phyloP scores from a whole-genome alignment of 2,888 invertebrate species.

The Bursaphelenchus okinawaensis region DNA sequence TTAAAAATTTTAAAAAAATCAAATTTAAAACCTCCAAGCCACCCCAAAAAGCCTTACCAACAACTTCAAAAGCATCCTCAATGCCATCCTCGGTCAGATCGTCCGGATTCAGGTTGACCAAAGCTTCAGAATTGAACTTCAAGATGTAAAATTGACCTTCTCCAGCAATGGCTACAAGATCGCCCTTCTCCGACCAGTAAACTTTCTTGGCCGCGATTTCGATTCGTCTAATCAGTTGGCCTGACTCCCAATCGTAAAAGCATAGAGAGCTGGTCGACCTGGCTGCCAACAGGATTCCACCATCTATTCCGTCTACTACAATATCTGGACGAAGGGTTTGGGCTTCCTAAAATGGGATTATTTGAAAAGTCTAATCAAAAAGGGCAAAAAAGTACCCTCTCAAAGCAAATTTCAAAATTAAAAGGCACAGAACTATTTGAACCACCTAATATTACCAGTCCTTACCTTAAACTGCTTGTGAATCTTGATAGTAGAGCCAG shows the following conservation, averaged over 20 bases:
- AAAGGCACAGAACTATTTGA: neutral
- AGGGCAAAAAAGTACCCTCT: neutral
- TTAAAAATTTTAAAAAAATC: neutral
- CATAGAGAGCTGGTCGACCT: constrained; percentile 60
- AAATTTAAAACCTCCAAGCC: neutral
- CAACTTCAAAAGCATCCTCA: constrained; percentile 82
- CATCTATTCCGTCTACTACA: constrained; percentile 72
- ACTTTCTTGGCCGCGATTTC: constrained; percentile 83
- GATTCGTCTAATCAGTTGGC: constrained; percentile 84
- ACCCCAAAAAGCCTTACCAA: constrained; percentile 31
- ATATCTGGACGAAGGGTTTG: constrained; percentile 81
- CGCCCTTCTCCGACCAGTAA: constrained; percentile 93
- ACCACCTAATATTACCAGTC: neutral
- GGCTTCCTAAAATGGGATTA: constrained; percentile 29
- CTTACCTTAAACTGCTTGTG: constrained; percentile 87
- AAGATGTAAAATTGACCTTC: constrained; percentile 91
- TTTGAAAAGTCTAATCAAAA: neutral
- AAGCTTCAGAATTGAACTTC: constrained; percentile 76
- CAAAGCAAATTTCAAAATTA: constrained; percentile 2
- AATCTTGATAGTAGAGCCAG: constrained; percentile 80
- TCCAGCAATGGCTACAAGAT: constrained; percentile 86
- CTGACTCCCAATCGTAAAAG: constrained; percentile 97
- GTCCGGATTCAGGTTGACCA: constrained; percentile 71
- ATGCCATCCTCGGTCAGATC: constrained; percentile 82
- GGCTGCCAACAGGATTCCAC: constrained; percentile 74